phyloP scores from a whole-genome alignment of 2,113 vertebrate genomes.

The Nematolebias whitei region DNA sequence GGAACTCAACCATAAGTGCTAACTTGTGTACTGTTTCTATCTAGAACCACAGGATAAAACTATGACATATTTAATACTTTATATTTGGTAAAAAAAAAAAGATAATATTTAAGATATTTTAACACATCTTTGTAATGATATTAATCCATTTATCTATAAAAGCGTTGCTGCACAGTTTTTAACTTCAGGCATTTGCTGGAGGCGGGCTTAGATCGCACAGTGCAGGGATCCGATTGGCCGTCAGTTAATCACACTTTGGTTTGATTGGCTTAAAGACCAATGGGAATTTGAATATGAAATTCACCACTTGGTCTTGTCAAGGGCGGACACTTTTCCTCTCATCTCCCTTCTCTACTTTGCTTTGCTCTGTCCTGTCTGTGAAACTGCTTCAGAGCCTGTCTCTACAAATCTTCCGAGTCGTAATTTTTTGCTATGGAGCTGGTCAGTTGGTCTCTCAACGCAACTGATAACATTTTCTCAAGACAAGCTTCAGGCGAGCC shows the following conservation, averaged over 20 bases:
- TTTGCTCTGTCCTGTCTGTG: no score
- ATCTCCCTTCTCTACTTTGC: no score
- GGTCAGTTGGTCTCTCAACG: no score
- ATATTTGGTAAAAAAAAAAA: neutral
- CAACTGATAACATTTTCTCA: no score
- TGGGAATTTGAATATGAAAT: neutral
- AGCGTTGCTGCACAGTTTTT: neutral
- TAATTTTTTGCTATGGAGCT: no score
- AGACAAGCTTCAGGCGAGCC: no score
- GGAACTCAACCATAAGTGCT: neutral
- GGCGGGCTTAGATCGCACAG: conserved; percentile 13
- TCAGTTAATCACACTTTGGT: rapidly evolving
- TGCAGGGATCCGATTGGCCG: conserved; percentile 40
- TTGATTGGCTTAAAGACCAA: conserved; percentile 31
- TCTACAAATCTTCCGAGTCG: no score
- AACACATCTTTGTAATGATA: no score
- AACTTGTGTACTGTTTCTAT: conserved; percentile 7
- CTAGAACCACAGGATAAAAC: neutral
- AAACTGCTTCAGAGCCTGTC: no score
- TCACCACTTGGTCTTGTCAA: no score
- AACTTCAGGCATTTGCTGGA: conserved; percentile 2
- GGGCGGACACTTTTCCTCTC: no score
- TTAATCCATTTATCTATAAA: neutral
- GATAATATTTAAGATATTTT: neutral
- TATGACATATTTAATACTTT: neutral